These are phyloP conservation scores for Cephus pygmeus DNA, from an alignment of 2,888 invertebrate species.

Conservation along the genomic window DNA sequence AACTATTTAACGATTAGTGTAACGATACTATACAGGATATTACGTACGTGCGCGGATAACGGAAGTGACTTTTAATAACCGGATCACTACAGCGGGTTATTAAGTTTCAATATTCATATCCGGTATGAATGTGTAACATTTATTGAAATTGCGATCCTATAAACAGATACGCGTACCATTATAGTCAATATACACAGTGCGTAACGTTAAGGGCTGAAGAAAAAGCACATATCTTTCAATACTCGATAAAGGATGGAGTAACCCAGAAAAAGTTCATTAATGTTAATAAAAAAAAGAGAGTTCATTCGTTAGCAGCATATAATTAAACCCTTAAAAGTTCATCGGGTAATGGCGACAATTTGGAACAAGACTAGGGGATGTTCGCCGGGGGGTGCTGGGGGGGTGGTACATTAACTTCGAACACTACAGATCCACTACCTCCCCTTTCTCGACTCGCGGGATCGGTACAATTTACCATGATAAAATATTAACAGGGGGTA, in stretches of 20 bases:
- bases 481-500: slow-evolving; percentile 57
- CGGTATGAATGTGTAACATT: neutral
- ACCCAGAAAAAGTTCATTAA: too few relatives aligned
- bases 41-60: neutral
- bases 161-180: neutral
- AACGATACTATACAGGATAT: neutral
- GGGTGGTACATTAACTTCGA: neutral
- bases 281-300: neutral
- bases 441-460: neutral
- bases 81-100: neutral
- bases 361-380: neutral
- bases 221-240: neutral
- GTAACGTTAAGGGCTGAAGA: neutral
- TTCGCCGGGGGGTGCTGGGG: neutral
- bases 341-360: neutral
- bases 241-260: too few relatives aligned
- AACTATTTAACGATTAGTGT: neutral
- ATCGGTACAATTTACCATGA: slow-evolving; percentile 55
- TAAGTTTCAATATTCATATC: neutral
- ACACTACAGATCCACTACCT: neutral
- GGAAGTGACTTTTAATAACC: neutral
- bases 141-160: neutral
- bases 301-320: neutral
- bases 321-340: neutral
- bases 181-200: too few relatives aligned